Conservation (phyloP, 2,888 invertebrate genomes). For the Apotomis betuletana region DNA sequence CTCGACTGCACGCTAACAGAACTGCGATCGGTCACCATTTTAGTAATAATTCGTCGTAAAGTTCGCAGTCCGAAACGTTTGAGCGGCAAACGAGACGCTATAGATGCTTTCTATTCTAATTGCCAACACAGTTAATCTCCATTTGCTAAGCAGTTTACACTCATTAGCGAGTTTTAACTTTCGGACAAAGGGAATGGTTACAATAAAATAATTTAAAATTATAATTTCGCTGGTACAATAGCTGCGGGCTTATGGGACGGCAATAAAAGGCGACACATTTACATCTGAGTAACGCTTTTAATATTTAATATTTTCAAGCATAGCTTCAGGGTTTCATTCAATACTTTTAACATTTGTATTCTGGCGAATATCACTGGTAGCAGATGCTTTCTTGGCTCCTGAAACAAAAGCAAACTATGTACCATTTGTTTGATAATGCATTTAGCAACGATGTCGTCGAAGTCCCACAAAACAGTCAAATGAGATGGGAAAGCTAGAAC, state of each 20-base stretch:
- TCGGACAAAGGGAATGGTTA: slow-evolving; percentile 25
- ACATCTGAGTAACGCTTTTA: slow-evolving; percentile 88
- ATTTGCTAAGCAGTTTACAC: slow-evolving; percentile 32
- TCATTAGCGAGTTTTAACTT: slow-evolving; percentile 35
- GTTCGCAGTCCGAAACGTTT: slow-evolving; percentile 17
- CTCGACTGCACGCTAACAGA: slow-evolving; percentile 34
- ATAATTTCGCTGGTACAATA: slow-evolving; percentile 32
- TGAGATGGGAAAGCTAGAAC: no score
- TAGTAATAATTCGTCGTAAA: slow-evolving; percentile 33
- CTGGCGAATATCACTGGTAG: slow-evolving; percentile 87
- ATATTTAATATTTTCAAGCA: slow-evolving; percentile 86
- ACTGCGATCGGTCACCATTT: slow-evolving; percentile 27
- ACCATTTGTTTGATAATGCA: background rate
- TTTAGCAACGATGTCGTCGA: no score
- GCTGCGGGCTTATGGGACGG: slow-evolving; percentile 17
- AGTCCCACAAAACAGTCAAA: background rate
- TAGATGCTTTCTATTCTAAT: slow-evolving; percentile 25
- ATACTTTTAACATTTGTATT: slow-evolving; percentile 86
- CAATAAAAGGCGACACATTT: slow-evolving; percentile 49
- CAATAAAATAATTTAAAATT: slow-evolving; percentile 37
- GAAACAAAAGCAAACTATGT: slow-evolving; percentile 60
- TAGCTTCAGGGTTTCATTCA: slow-evolving; percentile 86
- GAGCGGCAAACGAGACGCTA: slow-evolving; percentile 18
- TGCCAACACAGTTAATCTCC: slow-evolving; percentile 34
- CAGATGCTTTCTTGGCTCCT: slow-evolving; percentile 88